phyloP scores from a whole-genome alignment of 2,888 invertebrate genomes.

The Acleris sparsana region DNA sequence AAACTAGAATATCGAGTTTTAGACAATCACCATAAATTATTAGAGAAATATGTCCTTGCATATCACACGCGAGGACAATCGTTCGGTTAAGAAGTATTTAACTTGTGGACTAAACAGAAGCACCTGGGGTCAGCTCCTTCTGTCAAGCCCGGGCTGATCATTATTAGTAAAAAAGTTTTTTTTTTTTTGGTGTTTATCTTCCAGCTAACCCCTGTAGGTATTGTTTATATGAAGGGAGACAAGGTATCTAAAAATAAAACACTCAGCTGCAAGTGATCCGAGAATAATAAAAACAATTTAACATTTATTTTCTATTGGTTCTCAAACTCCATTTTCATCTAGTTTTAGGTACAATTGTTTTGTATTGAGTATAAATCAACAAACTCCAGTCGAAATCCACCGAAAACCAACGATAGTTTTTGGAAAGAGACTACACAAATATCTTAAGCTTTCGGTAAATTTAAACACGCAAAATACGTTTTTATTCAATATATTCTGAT shows the following conservation, averaged over 20 bases:
- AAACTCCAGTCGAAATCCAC: constrained; percentile 63
- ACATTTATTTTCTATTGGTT: constrained; percentile 82
- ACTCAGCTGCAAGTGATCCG: constrained; percentile 78
- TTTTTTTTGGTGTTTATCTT: no score
- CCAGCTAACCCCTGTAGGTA: no score
- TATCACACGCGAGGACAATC: no score
- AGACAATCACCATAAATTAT: no score
- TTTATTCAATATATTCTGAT: constrained; percentile 69
- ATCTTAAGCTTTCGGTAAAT: constrained; percentile 51
- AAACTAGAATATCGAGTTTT: no score
- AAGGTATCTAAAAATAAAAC: constrained; percentile 60
- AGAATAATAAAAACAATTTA: constrained; percentile 82
- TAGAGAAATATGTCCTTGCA: no score
- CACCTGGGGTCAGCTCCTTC: no score
- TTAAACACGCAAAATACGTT: constrained; percentile 69
- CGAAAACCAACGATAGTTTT: constrained; percentile 45
- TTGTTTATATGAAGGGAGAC: background rate
- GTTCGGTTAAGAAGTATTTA: no score
- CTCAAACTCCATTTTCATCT: constrained; percentile 72
- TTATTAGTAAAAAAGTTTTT: no score
- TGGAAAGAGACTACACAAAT: constrained; percentile 3
- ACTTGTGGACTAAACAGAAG: no score
- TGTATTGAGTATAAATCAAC: constrained; percentile 78
- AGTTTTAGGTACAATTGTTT: constrained; percentile 78
- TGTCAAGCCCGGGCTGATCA: no score